Evolutionary conservation across 2,797 vertebrate species (phyloP).

Genomic region (Hippocampus kuda): DNA sequence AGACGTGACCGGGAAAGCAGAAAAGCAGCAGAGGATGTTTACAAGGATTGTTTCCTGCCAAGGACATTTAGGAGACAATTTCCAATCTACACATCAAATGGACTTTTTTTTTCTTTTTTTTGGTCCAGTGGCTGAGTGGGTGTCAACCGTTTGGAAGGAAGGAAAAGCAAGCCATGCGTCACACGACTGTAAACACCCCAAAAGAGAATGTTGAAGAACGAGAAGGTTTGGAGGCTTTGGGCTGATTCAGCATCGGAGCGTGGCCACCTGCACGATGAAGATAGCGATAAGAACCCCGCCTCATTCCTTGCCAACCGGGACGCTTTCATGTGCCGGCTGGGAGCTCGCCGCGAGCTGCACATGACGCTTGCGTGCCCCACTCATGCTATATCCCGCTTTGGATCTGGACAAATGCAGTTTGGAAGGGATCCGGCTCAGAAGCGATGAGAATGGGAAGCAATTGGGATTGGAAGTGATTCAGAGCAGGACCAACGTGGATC

Average conservation of each 20-base stretch:
- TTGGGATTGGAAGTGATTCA: no score
- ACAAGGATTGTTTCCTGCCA: background rate
- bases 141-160: background rate
- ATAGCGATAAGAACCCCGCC: background rate
- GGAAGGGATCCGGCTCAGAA: background rate
- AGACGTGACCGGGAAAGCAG: background rate
- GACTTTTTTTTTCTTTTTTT: no score
- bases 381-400: background rate
- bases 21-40: background rate
- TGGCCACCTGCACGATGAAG: slow-evolving; percentile 7
- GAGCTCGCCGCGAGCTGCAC: background rate
- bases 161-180: background rate
- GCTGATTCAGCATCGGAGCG: background rate
- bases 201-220: no score
- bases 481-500: background rate
- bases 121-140: background rate
- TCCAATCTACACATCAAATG: background rate
- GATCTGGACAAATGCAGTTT: background rate
- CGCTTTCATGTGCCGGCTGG: background rate
- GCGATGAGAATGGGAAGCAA: background rate
- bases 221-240: background rate
- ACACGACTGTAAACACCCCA: no score
- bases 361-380: background rate
- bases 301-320: background rate
- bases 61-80: background rate